These are phyloP conservation scores for Calliphora vicina DNA, from an alignment of 1,140 invertebrate species.

Conservation along the genomic window DNA sequence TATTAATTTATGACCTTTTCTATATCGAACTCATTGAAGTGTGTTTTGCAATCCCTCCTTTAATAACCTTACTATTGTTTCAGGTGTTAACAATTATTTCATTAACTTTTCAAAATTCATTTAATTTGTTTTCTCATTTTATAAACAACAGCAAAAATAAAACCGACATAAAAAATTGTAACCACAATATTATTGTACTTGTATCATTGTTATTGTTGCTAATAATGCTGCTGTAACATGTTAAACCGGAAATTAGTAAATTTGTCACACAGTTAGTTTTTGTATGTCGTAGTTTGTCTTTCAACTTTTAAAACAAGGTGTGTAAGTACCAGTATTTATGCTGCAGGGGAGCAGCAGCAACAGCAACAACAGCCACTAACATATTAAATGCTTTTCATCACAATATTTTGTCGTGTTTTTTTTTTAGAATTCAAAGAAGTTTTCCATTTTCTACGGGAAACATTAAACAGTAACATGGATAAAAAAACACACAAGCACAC, in stretches of 20 bases:
- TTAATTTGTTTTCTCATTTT: no score
- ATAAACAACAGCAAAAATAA: neutral
- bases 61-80: no score
- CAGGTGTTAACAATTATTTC: no score
- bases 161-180: no score
- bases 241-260: constrained; percentile 29
- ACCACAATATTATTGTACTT: neutral
- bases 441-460: neutral
- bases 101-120: no score
- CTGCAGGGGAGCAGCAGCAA: neutral
- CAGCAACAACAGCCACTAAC: neutral
- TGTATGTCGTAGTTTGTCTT: neutral
- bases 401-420: neutral
- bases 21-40: no score
- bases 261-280: constrained; percentile 27
- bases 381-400: neutral
- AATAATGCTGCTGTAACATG: neutral
- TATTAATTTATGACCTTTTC: no score
- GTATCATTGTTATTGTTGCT: neutral
- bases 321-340: neutral
- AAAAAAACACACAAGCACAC: neutral
- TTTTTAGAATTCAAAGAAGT: neutral
- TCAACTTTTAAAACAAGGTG: neutral
- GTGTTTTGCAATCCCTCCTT: no score
- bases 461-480: neutral